Evolutionary conservation across 2,888 invertebrate species (phyloP).

Genomic region (Gymnosoma rotundatum): DNA sequence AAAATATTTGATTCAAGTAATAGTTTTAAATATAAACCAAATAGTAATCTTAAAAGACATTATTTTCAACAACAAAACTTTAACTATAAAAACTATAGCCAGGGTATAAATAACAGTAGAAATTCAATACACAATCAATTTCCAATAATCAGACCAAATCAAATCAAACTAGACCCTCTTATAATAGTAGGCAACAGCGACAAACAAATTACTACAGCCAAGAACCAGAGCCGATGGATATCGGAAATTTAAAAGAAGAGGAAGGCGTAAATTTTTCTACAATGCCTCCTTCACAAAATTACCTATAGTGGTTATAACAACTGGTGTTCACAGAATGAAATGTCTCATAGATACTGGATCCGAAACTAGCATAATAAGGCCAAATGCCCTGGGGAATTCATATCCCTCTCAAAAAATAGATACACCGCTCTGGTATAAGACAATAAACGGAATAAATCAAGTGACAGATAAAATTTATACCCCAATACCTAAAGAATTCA

Average conservation of each 20-base stretch:
- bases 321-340: conserved; percentile 27
- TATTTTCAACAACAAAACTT: too few species aligned
- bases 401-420: conserved; percentile 36
- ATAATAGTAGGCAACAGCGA: conserved; percentile 11
- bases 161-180: conserved; percentile 3
- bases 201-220: conserved; percentile 4
- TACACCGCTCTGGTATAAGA: conserved; percentile 48
- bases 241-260: conserved; percentile 24
- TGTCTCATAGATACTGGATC: conserved; percentile 39
- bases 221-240: conserved; percentile 24
- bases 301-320: conserved; percentile 31
- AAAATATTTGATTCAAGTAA: conserved; percentile 1
- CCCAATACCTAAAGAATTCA: conserved; percentile 63
- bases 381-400: conserved; percentile 15
- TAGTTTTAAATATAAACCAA: not conserved
- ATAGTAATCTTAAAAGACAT: not conserved
- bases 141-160: conserved; percentile 4
- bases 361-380: conserved; percentile 17
- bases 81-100: not conserved
- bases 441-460: conserved; percentile 62
- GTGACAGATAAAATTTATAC: conserved; percentile 56
- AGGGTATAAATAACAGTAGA: not conserved
- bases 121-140: not conserved
- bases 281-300: conserved; percentile 15
- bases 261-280: conserved; percentile 34